Conservation (phyloP, 2,797 vertebrate genomes). For the Halcyon leucocephala region DNA sequence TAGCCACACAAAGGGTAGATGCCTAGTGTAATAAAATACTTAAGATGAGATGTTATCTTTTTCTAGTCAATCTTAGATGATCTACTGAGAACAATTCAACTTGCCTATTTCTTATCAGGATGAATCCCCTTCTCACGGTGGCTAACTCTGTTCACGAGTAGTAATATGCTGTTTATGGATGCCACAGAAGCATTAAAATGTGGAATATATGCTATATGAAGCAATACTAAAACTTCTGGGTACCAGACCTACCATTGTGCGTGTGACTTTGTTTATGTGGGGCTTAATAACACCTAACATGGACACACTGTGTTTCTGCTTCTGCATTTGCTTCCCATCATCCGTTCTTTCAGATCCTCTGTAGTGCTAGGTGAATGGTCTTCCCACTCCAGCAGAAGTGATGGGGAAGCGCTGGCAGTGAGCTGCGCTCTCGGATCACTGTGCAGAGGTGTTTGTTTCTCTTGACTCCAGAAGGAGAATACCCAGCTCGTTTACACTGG, state of each 20-base stretch:
- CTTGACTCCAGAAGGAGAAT: background rate
- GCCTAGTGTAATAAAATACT: background rate
- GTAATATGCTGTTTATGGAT: background rate
- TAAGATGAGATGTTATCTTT: background rate
- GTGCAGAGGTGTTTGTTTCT: background rate
- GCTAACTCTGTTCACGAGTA: background rate
- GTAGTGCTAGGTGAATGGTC: background rate
- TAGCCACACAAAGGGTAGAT: background rate
- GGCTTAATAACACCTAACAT: accelerated
- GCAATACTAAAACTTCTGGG: background rate
- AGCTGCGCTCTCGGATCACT: background rate
- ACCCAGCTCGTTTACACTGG: background rate
- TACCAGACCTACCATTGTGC: background rate
- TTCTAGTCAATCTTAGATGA: background rate
- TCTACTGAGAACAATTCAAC: background rate
- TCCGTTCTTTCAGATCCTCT: background rate
- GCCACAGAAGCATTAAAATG: background rate
- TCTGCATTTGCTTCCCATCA: background rate
- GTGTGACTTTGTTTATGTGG: background rate
- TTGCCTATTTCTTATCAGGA: background rate
- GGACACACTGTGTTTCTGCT: background rate
- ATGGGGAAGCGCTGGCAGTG: background rate
- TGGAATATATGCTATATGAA: background rate
- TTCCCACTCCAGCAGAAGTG: background rate
- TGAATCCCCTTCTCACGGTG: background rate